phyloP scores from a whole-genome alignment of 2,113 vertebrate genomes.

The Cephalopterus ornatus region DNA sequence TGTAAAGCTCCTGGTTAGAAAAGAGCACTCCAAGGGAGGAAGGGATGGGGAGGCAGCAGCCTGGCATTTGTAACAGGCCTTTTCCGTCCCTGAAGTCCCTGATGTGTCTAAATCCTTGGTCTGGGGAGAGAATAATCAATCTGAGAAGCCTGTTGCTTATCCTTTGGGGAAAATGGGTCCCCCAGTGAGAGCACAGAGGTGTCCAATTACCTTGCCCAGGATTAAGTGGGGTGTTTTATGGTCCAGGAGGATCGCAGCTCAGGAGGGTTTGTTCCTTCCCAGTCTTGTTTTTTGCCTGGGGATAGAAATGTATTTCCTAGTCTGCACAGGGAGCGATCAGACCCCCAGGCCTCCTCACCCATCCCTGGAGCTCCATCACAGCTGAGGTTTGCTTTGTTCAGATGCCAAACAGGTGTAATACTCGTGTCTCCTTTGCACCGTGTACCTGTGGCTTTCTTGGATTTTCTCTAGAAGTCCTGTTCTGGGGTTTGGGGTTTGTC shows the following conservation, averaged over 20 bases:
- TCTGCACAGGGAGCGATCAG: not conserved
- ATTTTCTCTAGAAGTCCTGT: not conserved
- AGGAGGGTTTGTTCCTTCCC: not conserved
- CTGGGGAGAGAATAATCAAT: not conserved
- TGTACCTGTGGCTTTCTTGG: not conserved
- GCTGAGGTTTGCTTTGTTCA: not conserved
- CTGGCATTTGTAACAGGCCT: not conserved
- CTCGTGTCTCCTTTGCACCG: fast-evolving
- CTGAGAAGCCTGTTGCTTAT: not conserved
- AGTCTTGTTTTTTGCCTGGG: not conserved
- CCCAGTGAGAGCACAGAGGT: not conserved
- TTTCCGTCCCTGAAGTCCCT: not conserved
- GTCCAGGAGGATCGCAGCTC: not conserved
- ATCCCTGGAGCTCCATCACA: not conserved
- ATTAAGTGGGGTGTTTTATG: not conserved
- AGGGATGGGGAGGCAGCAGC: not conserved
- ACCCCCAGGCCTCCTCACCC: not conserved
- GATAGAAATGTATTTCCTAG: not conserved
- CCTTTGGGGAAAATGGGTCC: not conserved
- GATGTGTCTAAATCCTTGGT: not conserved
- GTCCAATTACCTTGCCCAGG: not conserved
- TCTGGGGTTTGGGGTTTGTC: not conserved
- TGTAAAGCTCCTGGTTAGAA: not conserved
- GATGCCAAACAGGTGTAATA: fast-evolving
- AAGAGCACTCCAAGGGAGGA: not conserved